Conservation (phyloP, 2,797 vertebrate genomes). For the Sebastes iracundus region DNA sequence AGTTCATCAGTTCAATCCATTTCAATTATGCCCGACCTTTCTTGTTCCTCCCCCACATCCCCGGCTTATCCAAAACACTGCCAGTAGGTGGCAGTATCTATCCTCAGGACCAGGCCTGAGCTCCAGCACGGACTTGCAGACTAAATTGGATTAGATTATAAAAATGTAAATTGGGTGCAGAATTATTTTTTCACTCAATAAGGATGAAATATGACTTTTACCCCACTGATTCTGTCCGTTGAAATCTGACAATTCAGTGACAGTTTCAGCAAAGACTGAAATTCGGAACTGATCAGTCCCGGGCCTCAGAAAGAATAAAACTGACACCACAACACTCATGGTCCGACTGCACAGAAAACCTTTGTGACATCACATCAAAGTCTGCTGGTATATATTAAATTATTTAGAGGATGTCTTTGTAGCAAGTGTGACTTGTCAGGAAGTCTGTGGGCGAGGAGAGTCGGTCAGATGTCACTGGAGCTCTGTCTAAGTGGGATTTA, state of each 20-base stretch:
- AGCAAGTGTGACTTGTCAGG: not conserved
- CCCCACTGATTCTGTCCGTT: not conserved
- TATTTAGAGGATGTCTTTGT: not conserved
- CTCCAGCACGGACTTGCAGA: not conserved
- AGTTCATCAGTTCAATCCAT: not conserved
- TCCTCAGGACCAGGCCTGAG: not conserved
- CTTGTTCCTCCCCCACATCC: not conserved
- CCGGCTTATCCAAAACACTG: not conserved
- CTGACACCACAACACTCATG: not conserved
- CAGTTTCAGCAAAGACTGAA: not conserved
- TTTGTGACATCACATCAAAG: not conserved
- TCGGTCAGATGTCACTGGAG: not conserved
- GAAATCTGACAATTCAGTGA: not conserved
- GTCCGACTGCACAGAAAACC: not conserved
- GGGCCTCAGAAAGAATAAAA: not conserved
- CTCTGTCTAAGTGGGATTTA: not conserved
- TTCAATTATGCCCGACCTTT: not conserved
- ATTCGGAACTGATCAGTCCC: not conserved
- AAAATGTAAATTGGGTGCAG: not conserved
- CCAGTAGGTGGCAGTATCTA: conserved; percentile 43
- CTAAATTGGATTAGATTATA: not conserved
- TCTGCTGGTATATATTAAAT: not conserved
- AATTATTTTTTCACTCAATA: not conserved
- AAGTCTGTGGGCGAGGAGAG: not conserved
- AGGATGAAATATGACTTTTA: not conserved